Evolutionary conservation across 2,888 invertebrate genomes (phyloP).

Genomic region (Sinotaia quadrata): DNA sequence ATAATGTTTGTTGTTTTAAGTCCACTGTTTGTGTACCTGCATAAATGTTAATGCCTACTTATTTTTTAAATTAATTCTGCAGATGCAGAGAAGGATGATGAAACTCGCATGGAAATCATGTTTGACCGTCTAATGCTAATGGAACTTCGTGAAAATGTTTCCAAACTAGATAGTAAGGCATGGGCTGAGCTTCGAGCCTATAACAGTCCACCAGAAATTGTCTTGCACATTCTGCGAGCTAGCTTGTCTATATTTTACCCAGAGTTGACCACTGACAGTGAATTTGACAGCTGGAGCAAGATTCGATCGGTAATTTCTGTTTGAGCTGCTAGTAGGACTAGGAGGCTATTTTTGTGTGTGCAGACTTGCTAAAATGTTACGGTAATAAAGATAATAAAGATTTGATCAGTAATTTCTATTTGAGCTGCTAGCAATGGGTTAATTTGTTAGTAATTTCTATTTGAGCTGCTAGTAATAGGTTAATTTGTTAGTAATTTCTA

Average conservation of each 20-base stretch:
- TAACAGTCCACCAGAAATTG: conserved; percentile 64
- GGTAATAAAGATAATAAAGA: too few relatives aligned
- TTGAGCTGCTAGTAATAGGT: too few relatives aligned
- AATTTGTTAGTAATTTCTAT: conserved; percentile 64
- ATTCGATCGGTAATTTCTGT: conserved; percentile 66
- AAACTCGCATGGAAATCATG: conserved; percentile 68
- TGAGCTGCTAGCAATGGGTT: too few relatives aligned
- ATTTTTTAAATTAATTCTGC: conserved; percentile 4
- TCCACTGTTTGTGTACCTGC: neutral
- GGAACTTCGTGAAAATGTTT: conserved; percentile 69
- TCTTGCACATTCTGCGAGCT: conserved; percentile 66
- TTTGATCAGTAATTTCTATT: conserved; percentile 66
- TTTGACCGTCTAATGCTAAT: conserved; percentile 71
- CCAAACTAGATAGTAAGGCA: conserved; percentile 63
- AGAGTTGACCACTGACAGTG: conserved; percentile 59
- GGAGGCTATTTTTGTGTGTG: too few relatives aligned
- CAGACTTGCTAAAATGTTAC: too few relatives aligned
- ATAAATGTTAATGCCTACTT: too few relatives aligned
- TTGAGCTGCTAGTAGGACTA: too few relatives aligned
- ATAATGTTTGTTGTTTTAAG: neutral
- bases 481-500: conserved; percentile 64
- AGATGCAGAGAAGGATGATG: conserved; percentile 67
- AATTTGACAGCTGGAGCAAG: conserved; percentile 66
- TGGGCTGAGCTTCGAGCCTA: conserved; percentile 71
- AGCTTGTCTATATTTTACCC: conserved; percentile 66